These are phyloP conservation scores for Sarcophaga subvicina DNA, from an alignment of 2,888 invertebrate species.

Conservation along the genomic window DNA sequence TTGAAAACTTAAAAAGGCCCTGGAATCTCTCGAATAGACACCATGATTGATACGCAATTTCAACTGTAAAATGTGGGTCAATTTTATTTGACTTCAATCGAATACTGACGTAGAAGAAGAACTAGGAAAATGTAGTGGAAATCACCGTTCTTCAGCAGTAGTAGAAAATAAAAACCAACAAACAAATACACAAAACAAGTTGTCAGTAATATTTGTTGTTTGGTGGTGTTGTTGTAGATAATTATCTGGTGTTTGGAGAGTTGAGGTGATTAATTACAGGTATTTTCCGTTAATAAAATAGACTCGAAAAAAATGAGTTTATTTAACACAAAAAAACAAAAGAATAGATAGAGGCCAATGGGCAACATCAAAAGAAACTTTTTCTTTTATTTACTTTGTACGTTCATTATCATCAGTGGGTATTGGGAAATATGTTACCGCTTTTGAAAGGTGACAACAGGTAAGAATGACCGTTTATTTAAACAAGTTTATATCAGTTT, in stretches of 20 bases:
- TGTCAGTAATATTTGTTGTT: background rate
- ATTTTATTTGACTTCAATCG: slow-evolving; percentile 6
- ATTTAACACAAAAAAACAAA: background rate
- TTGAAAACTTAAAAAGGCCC: background rate
- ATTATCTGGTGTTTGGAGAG: slow-evolving; percentile 5
- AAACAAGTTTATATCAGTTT: too few species aligned
- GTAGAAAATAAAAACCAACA: background rate
- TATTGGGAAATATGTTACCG: too few species aligned
- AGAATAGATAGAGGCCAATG: too few species aligned
- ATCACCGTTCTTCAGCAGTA: slow-evolving; percentile 2
- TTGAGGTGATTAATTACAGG: slow-evolving; percentile 49
- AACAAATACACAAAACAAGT: slow-evolving; percentile 8
- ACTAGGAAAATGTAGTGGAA: background rate
- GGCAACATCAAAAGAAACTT: background rate
- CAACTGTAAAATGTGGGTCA: slow-evolving; percentile 42
- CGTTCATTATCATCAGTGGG: too few species aligned
- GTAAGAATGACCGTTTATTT: too few species aligned
- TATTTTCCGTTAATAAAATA: slow-evolving; percentile 3
- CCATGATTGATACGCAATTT: slow-evolving; percentile 17
- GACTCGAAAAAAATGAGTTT: background rate
- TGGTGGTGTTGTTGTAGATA: background rate
- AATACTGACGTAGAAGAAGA: background rate
- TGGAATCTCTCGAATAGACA: background rate
- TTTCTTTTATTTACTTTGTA: background rate
- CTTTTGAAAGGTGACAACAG: too few species aligned